These are phyloP conservation scores for Protomyctophum bolini DNA, from an alignment of 2,113 vertebrate genomes.

Conservation along the genomic window DNA sequence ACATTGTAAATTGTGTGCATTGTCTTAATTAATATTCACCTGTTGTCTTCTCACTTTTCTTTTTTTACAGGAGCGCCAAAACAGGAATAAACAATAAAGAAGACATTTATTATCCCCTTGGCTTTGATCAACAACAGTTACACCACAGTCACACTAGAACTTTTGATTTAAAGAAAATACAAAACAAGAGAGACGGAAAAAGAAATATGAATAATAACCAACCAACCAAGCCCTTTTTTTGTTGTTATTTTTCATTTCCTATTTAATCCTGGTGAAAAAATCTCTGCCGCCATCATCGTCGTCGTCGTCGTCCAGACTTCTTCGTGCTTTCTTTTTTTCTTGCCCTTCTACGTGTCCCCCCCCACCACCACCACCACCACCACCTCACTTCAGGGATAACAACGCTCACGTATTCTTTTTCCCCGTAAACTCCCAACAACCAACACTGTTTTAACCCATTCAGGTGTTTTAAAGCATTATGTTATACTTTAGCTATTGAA, in stretches of 20 bases:
- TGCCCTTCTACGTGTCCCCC: conserved; percentile 65
- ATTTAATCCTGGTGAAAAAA: conserved; percentile 79
- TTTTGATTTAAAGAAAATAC: conserved; percentile 73
- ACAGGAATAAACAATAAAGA: conserved; percentile 89
- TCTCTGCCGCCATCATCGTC: conserved; percentile 59
- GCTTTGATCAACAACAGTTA: conserved; percentile 78
- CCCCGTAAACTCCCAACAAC: conserved; percentile 61
- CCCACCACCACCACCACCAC: conserved; percentile 45
- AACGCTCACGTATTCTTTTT: conserved; percentile 80
- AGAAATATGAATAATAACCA: conserved; percentile 60
- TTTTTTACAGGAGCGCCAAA: conserved; percentile 89
- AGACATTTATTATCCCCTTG: conserved; percentile 74
- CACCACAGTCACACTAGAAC: conserved; percentile 77
- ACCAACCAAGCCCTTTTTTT: conserved; percentile 64
- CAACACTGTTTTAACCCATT: conserved; percentile 23
- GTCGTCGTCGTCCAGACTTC: conserved; percentile 75
- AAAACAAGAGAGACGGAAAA: conserved; percentile 48
- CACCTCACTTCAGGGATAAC: conserved; percentile 82
- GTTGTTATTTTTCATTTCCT: conserved; percentile 43
- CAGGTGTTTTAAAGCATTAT: too few species aligned
- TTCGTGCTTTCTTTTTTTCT: conserved; percentile 71
- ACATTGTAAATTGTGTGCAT: background rate
- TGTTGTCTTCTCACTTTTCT: conserved; percentile 16
- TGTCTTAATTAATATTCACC: background rate
- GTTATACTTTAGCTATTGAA: too few species aligned